These are phyloP conservation scores for Odontesthes bonariensis DNA, from an alignment of 2,113 vertebrate species.

Conservation along the genomic window DNA sequence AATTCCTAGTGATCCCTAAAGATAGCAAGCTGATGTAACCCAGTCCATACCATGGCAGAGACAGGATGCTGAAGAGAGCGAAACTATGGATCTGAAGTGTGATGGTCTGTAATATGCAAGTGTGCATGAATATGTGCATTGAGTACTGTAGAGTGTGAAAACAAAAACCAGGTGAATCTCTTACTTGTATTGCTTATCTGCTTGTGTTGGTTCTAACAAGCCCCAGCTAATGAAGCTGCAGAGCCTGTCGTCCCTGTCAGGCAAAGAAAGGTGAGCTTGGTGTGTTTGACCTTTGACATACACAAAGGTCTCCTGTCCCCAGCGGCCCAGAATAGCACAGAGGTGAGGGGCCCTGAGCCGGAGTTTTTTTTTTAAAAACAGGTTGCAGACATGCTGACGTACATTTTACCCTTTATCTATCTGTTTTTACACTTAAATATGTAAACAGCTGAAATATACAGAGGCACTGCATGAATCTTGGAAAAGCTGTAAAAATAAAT, in stretches of 20 bases:
- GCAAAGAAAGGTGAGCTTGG: constrained; percentile 47
- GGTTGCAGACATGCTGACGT: neutral
- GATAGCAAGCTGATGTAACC: neutral
- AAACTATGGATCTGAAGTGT: no score
- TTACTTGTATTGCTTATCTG: neutral
- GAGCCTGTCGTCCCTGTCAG: neutral
- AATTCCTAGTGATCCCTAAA: neutral
- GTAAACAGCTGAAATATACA: neutral
- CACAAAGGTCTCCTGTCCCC: constrained; percentile 34
- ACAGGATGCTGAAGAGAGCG: no score
- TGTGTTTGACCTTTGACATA: constrained; percentile 58
- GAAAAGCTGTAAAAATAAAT: neutral
- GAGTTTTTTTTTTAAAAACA: constrained; percentile 1
- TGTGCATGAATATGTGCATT: no score
- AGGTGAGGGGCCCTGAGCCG: neutral
- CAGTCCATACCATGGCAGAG: no score
- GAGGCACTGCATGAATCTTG: no score
- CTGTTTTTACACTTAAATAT: neutral
- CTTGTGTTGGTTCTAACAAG: neutral
- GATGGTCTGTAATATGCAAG: no score
- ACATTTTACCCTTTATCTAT: neutral
- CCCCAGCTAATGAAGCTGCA: neutral
- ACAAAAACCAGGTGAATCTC: neutral
- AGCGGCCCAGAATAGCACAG: constrained; percentile 15
- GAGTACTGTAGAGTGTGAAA: no score